phyloP scores from a whole-genome alignment of 2,888 invertebrate genomes.

The Slavum lentiscoides region DNA sequence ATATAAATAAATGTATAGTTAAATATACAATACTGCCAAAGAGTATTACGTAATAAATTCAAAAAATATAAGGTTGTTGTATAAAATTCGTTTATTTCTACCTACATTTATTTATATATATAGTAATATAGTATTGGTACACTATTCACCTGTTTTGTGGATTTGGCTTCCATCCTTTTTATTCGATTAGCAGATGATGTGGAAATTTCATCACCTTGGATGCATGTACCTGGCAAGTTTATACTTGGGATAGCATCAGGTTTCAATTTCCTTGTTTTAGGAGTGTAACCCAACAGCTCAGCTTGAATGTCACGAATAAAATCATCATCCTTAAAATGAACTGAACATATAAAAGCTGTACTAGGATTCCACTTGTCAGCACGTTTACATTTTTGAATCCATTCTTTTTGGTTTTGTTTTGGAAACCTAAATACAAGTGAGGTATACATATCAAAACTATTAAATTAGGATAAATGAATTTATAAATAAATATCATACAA shows the following conservation, averaged over 20 bases:
- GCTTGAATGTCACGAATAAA: slow-evolving; percentile 18
- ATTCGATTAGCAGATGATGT: slow-evolving; percentile 22
- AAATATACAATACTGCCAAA: too few relatives aligned
- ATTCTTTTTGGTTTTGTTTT: slow-evolving; percentile 9
- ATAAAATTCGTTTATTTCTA: too few relatives aligned
- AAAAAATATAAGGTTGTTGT: too few relatives aligned
- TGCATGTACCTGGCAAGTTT: too few relatives aligned
- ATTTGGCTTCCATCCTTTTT: too few relatives aligned
- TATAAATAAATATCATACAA: neutral
- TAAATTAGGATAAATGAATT: too few relatives aligned
- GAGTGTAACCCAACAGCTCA: slow-evolving; percentile 23
- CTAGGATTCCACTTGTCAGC: slow-evolving; percentile 16
- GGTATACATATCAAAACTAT: slow-evolving; percentile 11
- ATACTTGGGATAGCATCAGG: slow-evolving; percentile 29
- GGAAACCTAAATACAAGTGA: slow-evolving; percentile 22
- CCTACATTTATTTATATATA: too few relatives aligned
- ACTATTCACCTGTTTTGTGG: too few relatives aligned
- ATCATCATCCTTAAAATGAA: too few relatives aligned
- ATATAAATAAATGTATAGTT: too few relatives aligned
- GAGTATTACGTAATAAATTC: too few relatives aligned
- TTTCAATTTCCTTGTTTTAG: slow-evolving; percentile 16
- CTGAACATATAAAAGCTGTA: slow-evolving; percentile 20
- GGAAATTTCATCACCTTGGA: slow-evolving; percentile 20
- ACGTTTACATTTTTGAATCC: slow-evolving; percentile 27
- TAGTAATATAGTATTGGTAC: too few relatives aligned